Base-by-base conservation (phyloP, 2,113 vertebrate genomes). In the Mola mola region DNA sequence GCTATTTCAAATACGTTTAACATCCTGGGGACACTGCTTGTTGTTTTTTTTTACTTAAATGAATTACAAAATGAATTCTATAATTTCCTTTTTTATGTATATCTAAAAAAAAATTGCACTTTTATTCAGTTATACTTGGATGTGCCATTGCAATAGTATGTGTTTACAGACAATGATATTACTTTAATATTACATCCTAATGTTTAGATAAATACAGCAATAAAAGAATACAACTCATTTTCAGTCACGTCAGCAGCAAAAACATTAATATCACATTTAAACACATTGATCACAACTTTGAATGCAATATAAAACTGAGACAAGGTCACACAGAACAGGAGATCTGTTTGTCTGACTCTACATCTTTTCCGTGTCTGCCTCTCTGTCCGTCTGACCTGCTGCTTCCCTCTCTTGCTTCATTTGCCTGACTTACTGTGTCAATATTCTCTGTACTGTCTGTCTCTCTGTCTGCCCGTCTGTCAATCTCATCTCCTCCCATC, bases 401-500 rank as follows among this genome's bases (percentile, higher is more conserved):
- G 47, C 56, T 53, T 66, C 61, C 43, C 52, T 59, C n/a, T 66
- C 41, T 66, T 25, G 12, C 59, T 69, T 38, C 47, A 56, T 74
- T 53, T 22, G 10, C 11, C 29, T 33, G n/a, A 29, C 43, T 70
- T 13, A 59, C 47, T 51, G 62, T 49, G 26, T 61, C 38, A 40
- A 28, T 38, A 26, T 63, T 42, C 28, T 65, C 60, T 44, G 24
- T 46, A 44, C 31, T 25, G 55, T 63, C 44, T 67, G 34, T 69
- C 51, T 71, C 31, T 70, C 53, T 51, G 15, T 65, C 51, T 38
- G 48, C 36, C 47, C 40, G 51, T 58, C 63, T 69, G 51, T 79
- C 71, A 79, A 42, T 83, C 75, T 49, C 53, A 52, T 64, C 41
- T 43, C 75, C 72, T 48, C n/a, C 75, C 75, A 75, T 83, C 82